A percentile compares a stretch with the other conserved stretches of the same genome.
phyloP scores from a whole-genome alignment of 2,797 vertebrate genomes.

The Argya squamiceps region DNA sequence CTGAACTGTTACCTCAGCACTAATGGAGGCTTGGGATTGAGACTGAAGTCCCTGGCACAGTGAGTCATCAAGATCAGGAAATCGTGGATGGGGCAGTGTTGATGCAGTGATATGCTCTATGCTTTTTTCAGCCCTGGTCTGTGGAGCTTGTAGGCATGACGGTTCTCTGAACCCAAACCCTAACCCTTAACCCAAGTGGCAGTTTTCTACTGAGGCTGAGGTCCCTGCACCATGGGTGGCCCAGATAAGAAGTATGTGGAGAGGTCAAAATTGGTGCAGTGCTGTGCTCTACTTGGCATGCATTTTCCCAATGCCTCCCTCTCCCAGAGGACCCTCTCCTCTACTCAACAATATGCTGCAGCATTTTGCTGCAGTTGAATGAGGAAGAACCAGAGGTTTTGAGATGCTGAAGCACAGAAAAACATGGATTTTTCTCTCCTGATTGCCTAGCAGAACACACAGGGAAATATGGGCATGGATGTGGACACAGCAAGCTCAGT shows the following conservation, averaged over 20 bases:
- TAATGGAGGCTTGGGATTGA: not conserved
- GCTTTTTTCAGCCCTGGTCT: not conserved
- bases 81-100: too few species aligned
- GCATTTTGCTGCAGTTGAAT: not conserved
- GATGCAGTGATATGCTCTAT: not conserved
- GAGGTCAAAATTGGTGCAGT: not conserved
- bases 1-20: not conserved
- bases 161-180: not conserved
- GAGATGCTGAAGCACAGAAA: not conserved
- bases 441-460: not conserved
- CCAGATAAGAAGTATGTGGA: not conserved
- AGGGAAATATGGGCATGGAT: not conserved
- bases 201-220: not conserved
- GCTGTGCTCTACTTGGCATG: not conserved
- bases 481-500: not conserved
- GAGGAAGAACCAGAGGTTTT: not conserved
- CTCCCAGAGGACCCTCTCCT: not conserved
- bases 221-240: not conserved
- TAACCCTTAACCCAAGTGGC: not conserved
- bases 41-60: not conserved
- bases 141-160: not conserved
- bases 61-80: not conserved
- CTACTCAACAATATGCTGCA: not conserved
- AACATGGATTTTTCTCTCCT: not conserved
- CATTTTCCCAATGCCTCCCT: not conserved